A percentile compares a stretch with the other conserved stretches of the same genome.
phyloP scores from a whole-genome alignment of 2,113 vertebrate genomes.

The Stomatorhinus ivindoensis region DNA sequence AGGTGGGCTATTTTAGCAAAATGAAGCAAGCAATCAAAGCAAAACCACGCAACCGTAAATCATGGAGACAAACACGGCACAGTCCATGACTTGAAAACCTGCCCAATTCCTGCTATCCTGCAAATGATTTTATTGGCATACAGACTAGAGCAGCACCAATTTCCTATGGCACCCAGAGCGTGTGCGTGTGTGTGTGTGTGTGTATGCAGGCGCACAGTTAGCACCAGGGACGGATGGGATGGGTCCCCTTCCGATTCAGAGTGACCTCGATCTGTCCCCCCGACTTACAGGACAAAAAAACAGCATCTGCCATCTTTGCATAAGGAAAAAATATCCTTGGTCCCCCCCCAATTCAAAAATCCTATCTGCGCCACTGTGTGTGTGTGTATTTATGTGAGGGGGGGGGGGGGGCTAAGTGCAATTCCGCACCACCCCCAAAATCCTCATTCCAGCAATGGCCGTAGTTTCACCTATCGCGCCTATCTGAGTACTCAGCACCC shows the following conservation, averaged over 20 bases:
- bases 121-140: constrained; percentile 47
- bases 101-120: constrained; percentile 42
- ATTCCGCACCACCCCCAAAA: constrained; percentile 22
- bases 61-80: neutral
- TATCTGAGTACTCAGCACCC: constrained; percentile 12
- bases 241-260: too few species aligned
- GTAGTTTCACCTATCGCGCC: constrained; percentile 11
- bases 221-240: too few species aligned
- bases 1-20: constrained; percentile 30
- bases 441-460: constrained; percentile 1
- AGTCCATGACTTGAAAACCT: constrained; percentile 29
- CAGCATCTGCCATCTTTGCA: too few species aligned
- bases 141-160: constrained; percentile 24
- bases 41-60: constrained; percentile 22
- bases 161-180: constrained; percentile 33
- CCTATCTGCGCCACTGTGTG: too few species aligned
- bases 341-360: too few species aligned
- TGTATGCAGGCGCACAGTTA: too few species aligned
- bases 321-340: too few species aligned
- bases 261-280: too few species aligned
- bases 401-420: constrained; percentile 33
- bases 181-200: constrained; percentile 32
- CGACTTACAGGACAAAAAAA: too few species aligned
- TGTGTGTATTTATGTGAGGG: constrained; percentile 29
- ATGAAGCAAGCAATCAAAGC: constrained; percentile 38